Evolutionary conservation across 1,140 invertebrate species (phyloP), one percentile per base, ranked within the genome.

Genomic region (Penaeus chinensis): DNA sequence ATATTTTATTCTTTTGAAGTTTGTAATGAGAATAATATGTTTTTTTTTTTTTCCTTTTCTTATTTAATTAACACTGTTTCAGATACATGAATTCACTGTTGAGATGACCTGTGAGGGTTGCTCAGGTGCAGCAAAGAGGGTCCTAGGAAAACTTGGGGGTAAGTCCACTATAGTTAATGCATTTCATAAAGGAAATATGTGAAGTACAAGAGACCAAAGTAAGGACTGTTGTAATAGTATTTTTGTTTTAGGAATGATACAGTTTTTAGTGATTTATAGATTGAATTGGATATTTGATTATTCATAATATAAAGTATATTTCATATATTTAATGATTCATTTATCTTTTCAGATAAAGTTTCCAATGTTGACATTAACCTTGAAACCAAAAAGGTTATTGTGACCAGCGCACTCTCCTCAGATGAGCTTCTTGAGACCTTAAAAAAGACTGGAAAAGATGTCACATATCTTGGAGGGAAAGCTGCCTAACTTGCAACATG

Each of bases 31-130:
- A 10, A 16, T 0, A 16, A 0, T 54, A 16, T 54, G 10, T 54
- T 0, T n/a, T n/a, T n/a, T n/a, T 32, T 42, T 10, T 54, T 54
- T 54, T 54, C 54, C 54, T 54, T 54, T 54, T 54, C 11, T 54
- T 13, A 54, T 2, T 27, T 22, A 1, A 27, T 62, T 11, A 22
- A 32, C 1, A 10, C 4, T 88, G 84, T 93, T 93, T 80, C 91
- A 96, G 95, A 93, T 94, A 69, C 95, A 97, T 91, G 94, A 95
- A 92, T 98, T 96, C 91, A 94, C 95, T 91, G 96, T 98, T 27
- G 95, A 95, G 91, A 98, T 98, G 97, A 96, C 96, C 1, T 98
- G 97, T 91, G 96, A 96, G 91, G 96, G 97, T 32, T 98, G 97
- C 92, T 95, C 96, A 13, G 95, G 94, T 74, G 95, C 96, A 76